These are phyloP conservation scores for Thamnophis sirtalis DNA, from an alignment of 2,113 vertebrate genomes.

Conservation along the genomic window DNA sequence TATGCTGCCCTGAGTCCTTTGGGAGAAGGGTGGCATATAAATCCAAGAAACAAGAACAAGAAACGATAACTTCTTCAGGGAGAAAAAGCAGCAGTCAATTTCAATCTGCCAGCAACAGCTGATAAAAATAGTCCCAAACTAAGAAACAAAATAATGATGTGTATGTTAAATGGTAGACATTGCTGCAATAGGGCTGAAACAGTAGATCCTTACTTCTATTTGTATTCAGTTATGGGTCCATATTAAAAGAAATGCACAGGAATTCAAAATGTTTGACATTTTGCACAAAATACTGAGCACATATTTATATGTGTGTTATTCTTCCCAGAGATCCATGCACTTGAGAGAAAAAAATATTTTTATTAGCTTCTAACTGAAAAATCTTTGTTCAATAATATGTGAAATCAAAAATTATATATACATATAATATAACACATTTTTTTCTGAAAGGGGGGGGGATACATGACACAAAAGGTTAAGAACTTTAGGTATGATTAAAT, in stretches of 20 bases:
- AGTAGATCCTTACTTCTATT: background rate
- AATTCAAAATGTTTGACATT: background rate
- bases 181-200: background rate
- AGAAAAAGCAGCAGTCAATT: background rate
- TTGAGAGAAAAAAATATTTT: background rate
- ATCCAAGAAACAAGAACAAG: too few relatives aligned
- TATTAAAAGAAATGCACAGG: background rate
- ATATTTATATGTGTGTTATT: background rate
- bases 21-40: too few relatives aligned
- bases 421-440: too few relatives aligned
- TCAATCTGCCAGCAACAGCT: background rate
- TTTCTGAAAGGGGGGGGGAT: too few relatives aligned
- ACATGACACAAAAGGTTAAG: background rate
- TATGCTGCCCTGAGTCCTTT: too few relatives aligned
- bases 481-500: background rate
- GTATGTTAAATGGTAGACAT: background rate
- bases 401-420: background rate
- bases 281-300: background rate
- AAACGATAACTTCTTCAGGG: background rate
- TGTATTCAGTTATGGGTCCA: background rate
- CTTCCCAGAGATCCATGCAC: background rate
- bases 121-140: background rate
- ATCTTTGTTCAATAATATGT: background rate
- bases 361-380: background rate
- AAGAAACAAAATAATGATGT: background rate